A percentile compares a stretch with the other conserved stretches of the same genome.
Evolutionary conservation across 2,888 invertebrate genomes (phyloP).

Genomic region (Cheilosia pagana): DNA sequence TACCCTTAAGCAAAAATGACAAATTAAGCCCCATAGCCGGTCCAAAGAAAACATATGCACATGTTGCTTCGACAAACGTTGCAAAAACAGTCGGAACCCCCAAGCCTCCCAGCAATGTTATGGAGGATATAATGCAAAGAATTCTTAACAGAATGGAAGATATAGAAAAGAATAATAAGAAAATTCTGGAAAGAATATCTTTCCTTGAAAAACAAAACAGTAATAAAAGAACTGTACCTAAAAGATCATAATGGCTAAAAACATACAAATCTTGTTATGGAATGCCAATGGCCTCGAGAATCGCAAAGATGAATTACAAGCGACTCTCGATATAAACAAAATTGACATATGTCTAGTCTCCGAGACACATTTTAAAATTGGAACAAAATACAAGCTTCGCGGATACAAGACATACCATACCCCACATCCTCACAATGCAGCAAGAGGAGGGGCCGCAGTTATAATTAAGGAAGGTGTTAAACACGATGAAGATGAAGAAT

Average conservation of each 20-base stretch:
- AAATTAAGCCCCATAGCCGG: not conserved
- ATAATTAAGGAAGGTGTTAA: not conserved
- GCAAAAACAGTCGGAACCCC: not conserved
- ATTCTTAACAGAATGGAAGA: not conserved
- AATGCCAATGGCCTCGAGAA: too few relatives aligned
- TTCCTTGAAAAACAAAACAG: too few relatives aligned
- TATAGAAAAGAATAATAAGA: not conserved
- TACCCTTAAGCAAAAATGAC: too few relatives aligned
- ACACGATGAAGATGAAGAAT: not conserved
- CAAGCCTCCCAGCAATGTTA: not conserved
- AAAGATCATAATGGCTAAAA: too few relatives aligned
- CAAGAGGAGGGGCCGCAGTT: not conserved
- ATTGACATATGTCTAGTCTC: too few relatives aligned
- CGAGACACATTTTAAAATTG: too few relatives aligned
- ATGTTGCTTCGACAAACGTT: not conserved
- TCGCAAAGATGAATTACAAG: too few relatives aligned
- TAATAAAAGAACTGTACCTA: too few relatives aligned
- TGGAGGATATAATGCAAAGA: not conserved
- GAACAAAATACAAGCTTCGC: not conserved
- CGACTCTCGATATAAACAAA: too few relatives aligned
- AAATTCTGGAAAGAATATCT: not conserved
- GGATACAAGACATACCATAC: conserved; percentile 1
- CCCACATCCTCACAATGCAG: not conserved
- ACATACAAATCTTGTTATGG: too few relatives aligned
- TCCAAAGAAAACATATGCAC: conserved; percentile 1